A percentile compares a stretch with the other conserved stretches of the same genome.
Conservation (phyloP, 2,888 invertebrate species). For the Thumatha senex region DNA sequence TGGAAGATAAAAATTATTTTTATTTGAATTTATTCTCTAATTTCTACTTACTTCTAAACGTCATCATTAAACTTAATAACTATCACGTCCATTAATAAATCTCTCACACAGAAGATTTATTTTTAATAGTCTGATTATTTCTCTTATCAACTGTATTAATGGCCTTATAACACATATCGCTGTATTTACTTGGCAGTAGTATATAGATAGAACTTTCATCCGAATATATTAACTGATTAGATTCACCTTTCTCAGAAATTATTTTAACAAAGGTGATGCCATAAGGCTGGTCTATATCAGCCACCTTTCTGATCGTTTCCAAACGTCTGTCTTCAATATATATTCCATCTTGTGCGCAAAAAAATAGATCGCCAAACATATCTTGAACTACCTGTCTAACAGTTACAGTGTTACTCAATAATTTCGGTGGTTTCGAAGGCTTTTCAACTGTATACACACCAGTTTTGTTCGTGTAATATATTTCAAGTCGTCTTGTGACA, state of each 20-base stretch:
- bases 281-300: neutral
- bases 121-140: neutral
- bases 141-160: neutral
- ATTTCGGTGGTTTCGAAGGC: neutral
- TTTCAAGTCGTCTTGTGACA: neutral
- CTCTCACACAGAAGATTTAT: too few species aligned
- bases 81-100: too few species aligned
- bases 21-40: too few species aligned
- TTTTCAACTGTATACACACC: neutral
- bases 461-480: constrained; percentile 1
- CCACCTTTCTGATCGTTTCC: neutral
- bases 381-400: constrained; percentile 3
- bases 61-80: too few species aligned
- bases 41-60: too few species aligned
- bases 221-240: constrained; percentile 5
- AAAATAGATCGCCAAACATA: neutral
- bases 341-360: constrained; percentile 2
- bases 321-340: constrained; percentile 1
- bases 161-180: neutral
- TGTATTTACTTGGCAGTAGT: neutral
- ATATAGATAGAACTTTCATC: constrained; percentile 1
- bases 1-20: too few species aligned
- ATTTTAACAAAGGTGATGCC: constrained; percentile 1
- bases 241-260: neutral
- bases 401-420: neutral